Conservation (phyloP, 2,797 vertebrate genomes). For the Clarias fuscus region DNA sequence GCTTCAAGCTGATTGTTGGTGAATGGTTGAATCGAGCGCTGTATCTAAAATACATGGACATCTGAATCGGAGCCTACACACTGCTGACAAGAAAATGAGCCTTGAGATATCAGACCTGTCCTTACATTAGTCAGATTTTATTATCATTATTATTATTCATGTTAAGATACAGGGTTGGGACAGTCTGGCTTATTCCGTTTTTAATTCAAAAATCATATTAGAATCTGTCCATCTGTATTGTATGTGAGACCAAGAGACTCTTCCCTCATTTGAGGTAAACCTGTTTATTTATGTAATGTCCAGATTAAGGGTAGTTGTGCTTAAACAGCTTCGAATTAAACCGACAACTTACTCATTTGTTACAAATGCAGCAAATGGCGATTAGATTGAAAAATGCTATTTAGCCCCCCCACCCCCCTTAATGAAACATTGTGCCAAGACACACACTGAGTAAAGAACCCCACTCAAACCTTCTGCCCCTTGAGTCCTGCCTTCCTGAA, state of each 20-base stretch:
- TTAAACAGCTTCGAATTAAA: not conserved
- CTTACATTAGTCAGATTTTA: not conserved
- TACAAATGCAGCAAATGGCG: not conserved
- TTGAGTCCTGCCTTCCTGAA: not conserved
- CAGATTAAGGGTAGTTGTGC: not conserved
- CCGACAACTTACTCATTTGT: too few relatives aligned
- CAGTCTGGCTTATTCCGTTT: not conserved
- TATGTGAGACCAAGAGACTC: not conserved
- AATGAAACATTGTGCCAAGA: conserved; percentile 47
- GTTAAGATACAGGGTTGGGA: not conserved
- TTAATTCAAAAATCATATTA: too few relatives aligned
- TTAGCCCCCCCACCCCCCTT: too few relatives aligned
- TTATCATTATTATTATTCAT: not conserved
- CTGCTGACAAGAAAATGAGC: conserved; percentile 6
- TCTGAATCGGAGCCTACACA: not conserved
- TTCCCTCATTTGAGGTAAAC: not conserved
- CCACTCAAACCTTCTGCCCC: conserved; percentile 4
- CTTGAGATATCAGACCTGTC: not conserved
- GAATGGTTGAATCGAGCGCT: not conserved
- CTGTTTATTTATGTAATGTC: not conserved
- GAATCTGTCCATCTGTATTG: not conserved
- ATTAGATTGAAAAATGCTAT: not conserved
- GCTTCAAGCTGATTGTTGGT: not conserved
- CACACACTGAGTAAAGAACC: conserved; percentile 12
- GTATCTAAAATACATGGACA: not conserved